Conservation (phyloP, 2,888 invertebrate genomes). For the Eustalomyia histrio region DNA sequence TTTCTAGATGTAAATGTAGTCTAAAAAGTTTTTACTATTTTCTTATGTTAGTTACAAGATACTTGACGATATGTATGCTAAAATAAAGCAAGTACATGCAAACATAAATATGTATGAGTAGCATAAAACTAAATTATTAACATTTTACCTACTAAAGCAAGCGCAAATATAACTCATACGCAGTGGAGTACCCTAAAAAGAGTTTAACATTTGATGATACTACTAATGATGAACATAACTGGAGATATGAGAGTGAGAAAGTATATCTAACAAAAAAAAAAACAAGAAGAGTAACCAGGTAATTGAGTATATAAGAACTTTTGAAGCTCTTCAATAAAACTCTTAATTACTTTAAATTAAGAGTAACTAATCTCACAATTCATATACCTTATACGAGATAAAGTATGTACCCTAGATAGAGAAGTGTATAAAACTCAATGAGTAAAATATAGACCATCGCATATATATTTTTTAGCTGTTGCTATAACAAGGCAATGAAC, state of each 20-base stretch:
- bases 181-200: constrained; percentile 51
- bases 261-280: not conserved
- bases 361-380: constrained; percentile 27
- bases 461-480: constrained; percentile 1
- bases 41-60: not conserved
- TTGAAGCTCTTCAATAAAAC: constrained; percentile 44
- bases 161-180: constrained; percentile 50
- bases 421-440: constrained; percentile 7
- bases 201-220: constrained; percentile 48
- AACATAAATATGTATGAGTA: not conserved
- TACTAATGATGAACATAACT: constrained; percentile 27
- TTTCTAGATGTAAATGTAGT: not conserved
- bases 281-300: constrained; percentile 34
- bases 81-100: not conserved
- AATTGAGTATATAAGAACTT: constrained; percentile 41
- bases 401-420: not conserved
- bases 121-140: constrained; percentile 8
- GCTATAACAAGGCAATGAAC: constrained; percentile 45
- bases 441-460: constrained; percentile 22
- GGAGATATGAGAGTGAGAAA: constrained; percentile 17
- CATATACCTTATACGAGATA: constrained; percentile 5
- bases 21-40: not conserved
- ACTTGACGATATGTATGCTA: not conserved
- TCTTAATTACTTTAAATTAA: constrained; percentile 60
- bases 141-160: not conserved